Conservation (phyloP, 2,113 vertebrate genomes). For the Jacana jacana region DNA sequence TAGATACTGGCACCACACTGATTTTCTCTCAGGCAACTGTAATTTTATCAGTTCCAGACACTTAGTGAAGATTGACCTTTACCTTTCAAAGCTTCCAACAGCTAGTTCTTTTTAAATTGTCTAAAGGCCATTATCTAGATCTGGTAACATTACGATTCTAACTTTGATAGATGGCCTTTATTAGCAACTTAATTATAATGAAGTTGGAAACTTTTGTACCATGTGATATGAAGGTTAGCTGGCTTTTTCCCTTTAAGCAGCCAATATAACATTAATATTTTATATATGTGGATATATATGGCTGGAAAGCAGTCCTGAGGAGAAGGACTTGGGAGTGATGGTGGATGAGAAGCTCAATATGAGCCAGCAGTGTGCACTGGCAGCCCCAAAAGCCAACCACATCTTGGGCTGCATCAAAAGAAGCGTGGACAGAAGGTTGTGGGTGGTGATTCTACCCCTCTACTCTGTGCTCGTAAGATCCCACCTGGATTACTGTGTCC, state of each 20-base stretch:
- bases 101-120: not conserved
- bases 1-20: not conserved
- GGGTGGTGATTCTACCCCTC: no score
- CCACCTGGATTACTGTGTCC: no score
- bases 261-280: not conserved
- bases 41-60: conserved; percentile 5
- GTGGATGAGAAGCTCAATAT: no score
- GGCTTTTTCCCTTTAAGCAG: not conserved
- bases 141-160: not conserved
- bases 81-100: conserved; percentile 6
- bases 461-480: no score
- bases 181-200: not conserved
- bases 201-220: not conserved
- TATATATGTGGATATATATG: not conserved
- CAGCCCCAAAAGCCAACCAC: no score
- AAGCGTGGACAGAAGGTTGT: no score
- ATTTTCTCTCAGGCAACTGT: not conserved
- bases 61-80: conserved; percentile 35
- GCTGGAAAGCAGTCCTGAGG: no score
- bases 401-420: no score
- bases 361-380: no score
- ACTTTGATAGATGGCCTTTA: not conserved
- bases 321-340: no score
- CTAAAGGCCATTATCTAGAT: not conserved
- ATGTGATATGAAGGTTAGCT: rapidly evolving